Base-by-base conservation (phyloP, 2,888 invertebrate species). In the Cylloceria caligata region DNA sequence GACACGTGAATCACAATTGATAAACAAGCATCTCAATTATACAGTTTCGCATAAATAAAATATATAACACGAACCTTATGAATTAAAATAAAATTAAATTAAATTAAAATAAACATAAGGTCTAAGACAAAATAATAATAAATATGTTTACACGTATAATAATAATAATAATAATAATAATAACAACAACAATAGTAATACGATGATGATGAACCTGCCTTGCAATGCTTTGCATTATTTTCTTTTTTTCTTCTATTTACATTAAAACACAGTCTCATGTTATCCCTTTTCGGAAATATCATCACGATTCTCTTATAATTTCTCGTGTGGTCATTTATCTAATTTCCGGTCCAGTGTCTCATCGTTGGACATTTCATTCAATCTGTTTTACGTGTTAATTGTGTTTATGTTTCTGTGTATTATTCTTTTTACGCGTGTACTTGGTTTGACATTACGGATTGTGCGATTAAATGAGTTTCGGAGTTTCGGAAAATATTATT, bases 111-210 rank as follows among this genome's bases (percentile, higher is more conserved):
- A 68, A 77, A 49, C 4, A 11, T 7, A 39, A 47, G 57, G 24
- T 36, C 49, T 65, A 67, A 60, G 52, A 52, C 13, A 24, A 52
- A 52, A 52, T 52, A 52, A 52, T 86, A 88, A 89, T 88, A 88
- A 88, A 88, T 88, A 89, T 88, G 84, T 85, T 88, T 86, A 87
- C 86, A 79, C 72, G 84, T 85, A 85, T 79, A 84, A 71, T 84
- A 69, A 75, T 76, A 67, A 73, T 79, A 73, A 73, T 76, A 84
- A 71, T 84, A 69, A 75, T 76, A 67, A 73, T 79, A 73, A 73
- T 76, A n/a, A 36, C 71, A 75, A 75, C 75, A 75, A 76, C 65
- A 42, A 74, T 78, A 81, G 71, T 79, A 83, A 68, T 72, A 83
- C 84, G 86, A 86, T 83, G 85, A 86, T 84, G 83, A 88, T 88